Evolutionary conservation across 2,888 invertebrate species (phyloP).

Genomic region (Abscondita cerata): DNA sequence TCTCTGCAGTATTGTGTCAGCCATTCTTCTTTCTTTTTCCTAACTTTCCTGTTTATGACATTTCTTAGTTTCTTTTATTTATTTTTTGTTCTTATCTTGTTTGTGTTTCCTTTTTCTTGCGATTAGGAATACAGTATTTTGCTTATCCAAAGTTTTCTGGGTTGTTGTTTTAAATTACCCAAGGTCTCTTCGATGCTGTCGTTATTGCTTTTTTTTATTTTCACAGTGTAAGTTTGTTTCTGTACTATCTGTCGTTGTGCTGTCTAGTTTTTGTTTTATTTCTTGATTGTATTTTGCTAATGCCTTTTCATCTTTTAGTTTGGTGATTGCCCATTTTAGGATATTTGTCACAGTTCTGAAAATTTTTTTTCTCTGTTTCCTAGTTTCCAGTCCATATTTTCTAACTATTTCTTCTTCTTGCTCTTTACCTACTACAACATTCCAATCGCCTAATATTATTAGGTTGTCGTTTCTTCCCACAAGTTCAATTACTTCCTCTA

Average conservation of each 20-base stretch:
- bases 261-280: neutral
- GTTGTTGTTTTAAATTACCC: neutral
- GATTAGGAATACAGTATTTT: neutral
- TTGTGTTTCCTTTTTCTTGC: neutral
- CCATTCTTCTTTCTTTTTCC: slow-evolving; percentile 3
- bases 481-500: slow-evolving; percentile 1
- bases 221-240: neutral
- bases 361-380: neutral
- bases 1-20: slow-evolving; percentile 4
- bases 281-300: neutral
- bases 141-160: neutral
- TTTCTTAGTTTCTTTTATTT: neutral
- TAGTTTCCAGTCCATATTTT: neutral
- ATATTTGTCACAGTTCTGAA: neutral
- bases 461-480: neutral
- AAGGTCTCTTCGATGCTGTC: neutral
- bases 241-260: neutral
- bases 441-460: slow-evolving; percentile 6
- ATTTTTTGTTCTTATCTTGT: neutral
- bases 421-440: neutral
- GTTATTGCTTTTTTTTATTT: neutral
- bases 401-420: slow-evolving; percentile 4
- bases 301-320: neutral
- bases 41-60: neutral
- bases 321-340: neutral